Conservation (phyloP, 2,797 vertebrate genomes). For the Smutsia gigantea region DNA sequence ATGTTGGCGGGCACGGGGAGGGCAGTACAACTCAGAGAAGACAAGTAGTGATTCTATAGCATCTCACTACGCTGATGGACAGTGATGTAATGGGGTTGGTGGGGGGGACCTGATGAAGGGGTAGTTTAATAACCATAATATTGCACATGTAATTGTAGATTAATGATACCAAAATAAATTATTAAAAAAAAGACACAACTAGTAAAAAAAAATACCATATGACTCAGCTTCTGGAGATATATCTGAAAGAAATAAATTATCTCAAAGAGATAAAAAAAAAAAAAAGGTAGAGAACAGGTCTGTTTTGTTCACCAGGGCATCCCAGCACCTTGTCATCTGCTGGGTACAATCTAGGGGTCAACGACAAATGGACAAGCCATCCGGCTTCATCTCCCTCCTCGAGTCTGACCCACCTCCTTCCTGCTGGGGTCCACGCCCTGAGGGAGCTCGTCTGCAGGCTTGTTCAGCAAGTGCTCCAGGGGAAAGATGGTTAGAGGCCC, state of each 20-base stretch:
- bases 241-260: neutral
- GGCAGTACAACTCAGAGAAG: too few species aligned
- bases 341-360: neutral
- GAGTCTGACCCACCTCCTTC: conserved; percentile 88
- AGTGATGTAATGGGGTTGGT: too few species aligned
- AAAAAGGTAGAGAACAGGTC: neutral
- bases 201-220: neutral
- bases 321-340: neutral
- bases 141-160: too few species aligned
- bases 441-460: conserved; percentile 86
- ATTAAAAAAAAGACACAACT: too few species aligned
- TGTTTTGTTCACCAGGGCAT: neutral
- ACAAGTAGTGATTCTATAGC: too few species aligned
- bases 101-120: too few species aligned
- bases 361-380: neutral
- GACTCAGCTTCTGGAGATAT: neutral
- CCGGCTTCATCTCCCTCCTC: fast-evolving
- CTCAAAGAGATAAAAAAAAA: neutral
- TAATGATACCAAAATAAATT: too few species aligned
- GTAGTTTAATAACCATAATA: too few species aligned
- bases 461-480: conserved; percentile 87
- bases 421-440: conserved; percentile 89
- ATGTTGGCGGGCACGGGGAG: too few species aligned
- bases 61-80: too few species aligned
- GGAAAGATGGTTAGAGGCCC: conserved; percentile 83